A percentile compares a stretch with the other conserved stretches of the same genome.
phyloP scores from a whole-genome alignment of 2,888 invertebrate species.

The Baccha elongata region DNA sequence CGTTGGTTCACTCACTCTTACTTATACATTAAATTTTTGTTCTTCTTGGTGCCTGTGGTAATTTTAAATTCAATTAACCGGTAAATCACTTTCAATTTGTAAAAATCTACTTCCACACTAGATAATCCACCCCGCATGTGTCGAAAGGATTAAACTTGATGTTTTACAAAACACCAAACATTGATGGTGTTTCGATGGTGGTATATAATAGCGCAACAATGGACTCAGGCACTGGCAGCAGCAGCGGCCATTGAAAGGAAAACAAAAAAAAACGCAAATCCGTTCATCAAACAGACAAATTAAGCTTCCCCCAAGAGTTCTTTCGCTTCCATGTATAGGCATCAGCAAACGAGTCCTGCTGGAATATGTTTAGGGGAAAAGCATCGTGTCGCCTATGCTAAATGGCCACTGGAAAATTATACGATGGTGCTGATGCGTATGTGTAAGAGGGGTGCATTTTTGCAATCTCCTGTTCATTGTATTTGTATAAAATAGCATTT shows the following conservation, averaged over 20 bases:
- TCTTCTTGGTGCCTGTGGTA: constrained; percentile 70
- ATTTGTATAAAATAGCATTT: constrained; percentile 18
- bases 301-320: constrained; percentile 64
- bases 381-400: constrained; percentile 62
- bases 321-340: constrained; percentile 1
- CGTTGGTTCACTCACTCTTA: not conserved
- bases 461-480: no score
- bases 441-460: constrained; percentile 72
- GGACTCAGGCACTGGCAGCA: not conserved
- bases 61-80: constrained; percentile 82
- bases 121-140: constrained; percentile 73
- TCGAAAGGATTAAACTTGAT: constrained; percentile 72
- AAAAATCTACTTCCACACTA: constrained; percentile 73
- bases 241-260: constrained; percentile 39
- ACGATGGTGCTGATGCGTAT: constrained; percentile 67
- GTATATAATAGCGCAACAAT: constrained; percentile 2
- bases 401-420: constrained; percentile 67
- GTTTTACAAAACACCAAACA: constrained; percentile 73
- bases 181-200: constrained; percentile 39
- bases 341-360: constrained; percentile 17
- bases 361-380: constrained; percentile 35
- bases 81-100: constrained; percentile 81
- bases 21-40: not conserved
- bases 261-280: constrained; percentile 66
- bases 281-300: constrained; percentile 73